Percentiles rank a stretch among this genome's conserved stretches.
phyloP scores from a whole-genome alignment of 2,113 vertebrate genomes.

The Ictalurus furcatus region DNA sequence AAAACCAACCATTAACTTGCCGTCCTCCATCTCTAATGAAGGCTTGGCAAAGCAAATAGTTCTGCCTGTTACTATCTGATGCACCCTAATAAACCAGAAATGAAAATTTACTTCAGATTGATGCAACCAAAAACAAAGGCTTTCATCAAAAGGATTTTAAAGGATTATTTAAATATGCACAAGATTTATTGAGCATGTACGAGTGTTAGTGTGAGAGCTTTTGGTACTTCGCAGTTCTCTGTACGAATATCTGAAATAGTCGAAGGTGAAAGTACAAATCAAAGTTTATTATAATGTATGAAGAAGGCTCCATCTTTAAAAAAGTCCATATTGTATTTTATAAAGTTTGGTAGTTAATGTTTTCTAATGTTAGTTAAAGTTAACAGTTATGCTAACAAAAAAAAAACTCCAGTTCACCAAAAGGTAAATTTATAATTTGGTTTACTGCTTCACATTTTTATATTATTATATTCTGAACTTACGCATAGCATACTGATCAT shows the following conservation, averaged over 20 bases:
- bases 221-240: neutral
- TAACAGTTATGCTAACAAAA: neutral
- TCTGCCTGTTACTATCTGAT: neutral
- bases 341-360: neutral
- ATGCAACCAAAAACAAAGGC: neutral
- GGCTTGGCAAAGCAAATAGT: neutral
- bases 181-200: neutral
- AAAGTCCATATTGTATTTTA: neutral
- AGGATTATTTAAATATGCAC: neutral
- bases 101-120: neutral
- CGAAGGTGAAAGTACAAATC: neutral
- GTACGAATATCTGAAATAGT: neutral
- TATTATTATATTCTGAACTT: neutral
- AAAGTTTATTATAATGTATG: neutral
- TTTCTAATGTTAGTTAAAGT: neutral
- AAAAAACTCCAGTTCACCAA: neutral
- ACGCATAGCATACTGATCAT: neutral
- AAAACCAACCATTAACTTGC: neutral
- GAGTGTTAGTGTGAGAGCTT: neutral
- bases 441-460: neutral
- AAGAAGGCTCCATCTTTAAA: neutral
- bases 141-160: neutral
- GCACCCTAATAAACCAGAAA: neutral
- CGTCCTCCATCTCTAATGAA: neutral
- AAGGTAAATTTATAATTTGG: neutral